Conservation (phyloP, 2,113 vertebrate species). For the Acrocephalus kingi region DNA sequence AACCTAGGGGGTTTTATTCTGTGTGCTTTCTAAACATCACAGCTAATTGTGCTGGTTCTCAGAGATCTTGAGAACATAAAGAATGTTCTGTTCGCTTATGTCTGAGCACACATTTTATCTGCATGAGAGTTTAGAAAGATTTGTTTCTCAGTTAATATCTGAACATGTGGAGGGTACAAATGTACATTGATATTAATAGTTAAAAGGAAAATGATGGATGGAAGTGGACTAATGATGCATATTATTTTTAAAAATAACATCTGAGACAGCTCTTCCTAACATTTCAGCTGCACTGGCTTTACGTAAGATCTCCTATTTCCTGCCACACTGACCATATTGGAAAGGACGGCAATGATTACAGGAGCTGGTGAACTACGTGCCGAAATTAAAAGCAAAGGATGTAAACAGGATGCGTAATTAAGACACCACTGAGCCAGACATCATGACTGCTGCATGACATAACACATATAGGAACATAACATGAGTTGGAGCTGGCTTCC, state of each 20-base stretch:
- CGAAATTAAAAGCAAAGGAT: conserved; percentile 83
- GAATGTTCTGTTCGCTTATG: conserved; percentile 17
- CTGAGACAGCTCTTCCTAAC: conserved; percentile 40
- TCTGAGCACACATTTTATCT: conserved; percentile 36
- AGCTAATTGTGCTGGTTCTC: background rate
- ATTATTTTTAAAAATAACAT: conserved; percentile 53
- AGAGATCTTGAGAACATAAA: background rate
- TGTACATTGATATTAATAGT: conserved; percentile 6
- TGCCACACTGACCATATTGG: conserved; percentile 39
- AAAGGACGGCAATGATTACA: conserved; percentile 32
- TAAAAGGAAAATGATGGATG: conserved; percentile 36
- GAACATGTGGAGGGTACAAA: conserved; percentile 25
- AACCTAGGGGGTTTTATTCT: background rate
- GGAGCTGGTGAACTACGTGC: conserved; percentile 68
- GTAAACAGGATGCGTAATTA: conserved; percentile 87
- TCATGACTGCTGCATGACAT: conserved; percentile 71
- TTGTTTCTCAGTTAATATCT: conserved; percentile 26
- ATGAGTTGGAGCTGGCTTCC: conserved; percentile 23
- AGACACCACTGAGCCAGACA: conserved; percentile 79
- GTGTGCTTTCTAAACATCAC: background rate
- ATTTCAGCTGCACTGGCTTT: conserved; percentile 28
- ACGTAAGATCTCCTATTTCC: conserved; percentile 38
- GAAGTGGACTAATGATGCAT: conserved; percentile 14
- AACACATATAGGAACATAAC: conserved; percentile 46
- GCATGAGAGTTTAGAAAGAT: conserved; percentile 15